Evolutionary conservation across 2,888 invertebrate genomes (phyloP).

Genomic region (Apamea epomidion): DNA sequence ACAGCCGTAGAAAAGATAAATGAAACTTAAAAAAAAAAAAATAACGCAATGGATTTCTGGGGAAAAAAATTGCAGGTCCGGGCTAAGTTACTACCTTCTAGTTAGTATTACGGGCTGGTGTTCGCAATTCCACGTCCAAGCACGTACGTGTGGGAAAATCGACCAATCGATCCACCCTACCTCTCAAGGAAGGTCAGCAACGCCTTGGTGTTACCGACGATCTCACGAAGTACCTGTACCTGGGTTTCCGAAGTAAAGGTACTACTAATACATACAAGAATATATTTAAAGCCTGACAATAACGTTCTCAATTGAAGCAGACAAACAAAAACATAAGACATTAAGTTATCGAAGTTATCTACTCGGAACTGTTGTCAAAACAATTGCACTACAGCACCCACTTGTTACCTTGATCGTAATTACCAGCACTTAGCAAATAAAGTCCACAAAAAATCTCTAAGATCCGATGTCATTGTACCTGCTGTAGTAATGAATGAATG

Average conservation of each 20-base stretch:
- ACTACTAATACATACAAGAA: background rate
- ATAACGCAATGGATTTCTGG: conserved; percentile 13
- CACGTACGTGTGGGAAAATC: background rate
- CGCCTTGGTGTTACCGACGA: background rate
- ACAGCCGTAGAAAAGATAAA: conserved; percentile 77
- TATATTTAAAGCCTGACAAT: background rate
- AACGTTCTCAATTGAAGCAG: background rate
- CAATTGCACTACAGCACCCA: conserved; percentile 29
- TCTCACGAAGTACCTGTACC: background rate
- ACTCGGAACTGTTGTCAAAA: conserved; percentile 15
- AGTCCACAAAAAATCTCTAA: conserved; percentile 65
- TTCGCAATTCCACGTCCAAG: background rate
- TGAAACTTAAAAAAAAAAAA: conserved; percentile 66
- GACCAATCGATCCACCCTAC: too few species aligned
- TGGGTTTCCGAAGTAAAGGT: background rate
- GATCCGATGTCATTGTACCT: conserved; percentile 73
- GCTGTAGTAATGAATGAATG: conserved; percentile 74
- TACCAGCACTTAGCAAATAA: conserved; percentile 50
- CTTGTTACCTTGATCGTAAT: conserved; percentile 59
- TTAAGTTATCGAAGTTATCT: background rate
- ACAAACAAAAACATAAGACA: background rate
- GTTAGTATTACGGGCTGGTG: background rate
- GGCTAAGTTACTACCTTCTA: background rate
- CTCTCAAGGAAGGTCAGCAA: background rate
- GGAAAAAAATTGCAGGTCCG: background rate